Conservation (phyloP, 2,797 vertebrate genomes). For the Epinephelus awoara region DNA sequence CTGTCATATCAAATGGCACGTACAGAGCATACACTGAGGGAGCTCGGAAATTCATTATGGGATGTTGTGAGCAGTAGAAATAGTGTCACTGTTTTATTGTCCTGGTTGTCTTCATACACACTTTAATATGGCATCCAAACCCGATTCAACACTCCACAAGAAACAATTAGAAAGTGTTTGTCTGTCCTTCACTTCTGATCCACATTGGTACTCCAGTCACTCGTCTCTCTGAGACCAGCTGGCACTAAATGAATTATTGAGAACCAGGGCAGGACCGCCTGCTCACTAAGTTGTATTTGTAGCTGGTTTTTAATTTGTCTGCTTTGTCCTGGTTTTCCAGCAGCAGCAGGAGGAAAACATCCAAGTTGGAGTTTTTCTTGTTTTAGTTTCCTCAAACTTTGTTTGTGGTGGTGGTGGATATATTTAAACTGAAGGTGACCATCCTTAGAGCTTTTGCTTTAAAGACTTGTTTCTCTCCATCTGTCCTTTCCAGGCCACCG, state of each 20-base stretch:
- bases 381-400: too few species aligned
- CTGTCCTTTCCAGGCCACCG: conserved; percentile 60
- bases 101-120: neutral
- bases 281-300: conserved; percentile 19
- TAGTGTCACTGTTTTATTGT: neutral
- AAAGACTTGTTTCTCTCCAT: conserved; percentile 26
- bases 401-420: neutral
- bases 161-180: neutral
- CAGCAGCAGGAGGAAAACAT: neutral
- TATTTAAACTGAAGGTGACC: neutral
- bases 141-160: neutral
- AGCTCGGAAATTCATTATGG: neutral
- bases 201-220: neutral
- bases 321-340: conserved; percentile 24
- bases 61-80: neutral
- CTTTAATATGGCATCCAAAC: neutral
- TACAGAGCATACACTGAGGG: neutral
- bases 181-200: conserved; percentile 4
- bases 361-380: neutral
- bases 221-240: conserved; percentile 17
- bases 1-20: neutral
- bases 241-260: conserved; percentile 45
- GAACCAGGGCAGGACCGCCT: conserved; percentile 6
- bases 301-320: conserved; percentile 32
- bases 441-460: neutral